phyloP scores from a whole-genome alignment of 2,797 vertebrate species.

The Emys orbicularis region DNA sequence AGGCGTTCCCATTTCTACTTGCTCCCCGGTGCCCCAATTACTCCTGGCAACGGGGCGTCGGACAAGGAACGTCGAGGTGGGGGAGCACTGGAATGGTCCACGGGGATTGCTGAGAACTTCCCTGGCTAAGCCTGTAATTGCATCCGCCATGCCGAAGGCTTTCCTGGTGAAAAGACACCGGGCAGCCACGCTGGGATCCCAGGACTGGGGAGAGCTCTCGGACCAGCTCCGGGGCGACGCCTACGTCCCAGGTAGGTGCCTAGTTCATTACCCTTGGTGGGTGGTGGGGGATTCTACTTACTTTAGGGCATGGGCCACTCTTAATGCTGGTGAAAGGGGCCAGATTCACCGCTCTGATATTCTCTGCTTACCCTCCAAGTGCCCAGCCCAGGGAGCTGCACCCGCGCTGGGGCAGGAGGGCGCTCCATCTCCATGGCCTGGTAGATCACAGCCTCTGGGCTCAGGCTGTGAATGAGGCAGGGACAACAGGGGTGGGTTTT shows the following conservation, averaged over 20 bases:
- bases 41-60: not conserved
- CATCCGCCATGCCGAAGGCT: slow-evolving; percentile 69
- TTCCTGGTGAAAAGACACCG: slow-evolving; percentile 75
- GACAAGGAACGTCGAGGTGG: not conserved
- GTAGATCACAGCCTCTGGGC: too few species aligned
- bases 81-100: not conserved
- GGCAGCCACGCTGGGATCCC: not conserved
- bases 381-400: not conserved
- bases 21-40: not conserved
- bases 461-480: not conserved
- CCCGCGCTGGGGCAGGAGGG: too few species aligned
- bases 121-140: not conserved
- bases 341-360: not conserved
- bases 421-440: not conserved
- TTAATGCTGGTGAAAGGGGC: not conserved
- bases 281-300: not conserved
- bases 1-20: not conserved
- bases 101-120: not conserved
- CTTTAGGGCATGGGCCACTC: not conserved
- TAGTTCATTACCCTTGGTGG: not conserved
- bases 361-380: not conserved
- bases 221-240: slow-evolving; percentile 77
- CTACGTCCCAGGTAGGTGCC: slow-evolving; percentile 74
- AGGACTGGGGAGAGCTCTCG: slow-evolving; percentile 70
- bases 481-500: not conserved